Evolutionary conservation across 1,140 invertebrate genomes (phyloP).

Genomic region (Apis florea): DNA sequence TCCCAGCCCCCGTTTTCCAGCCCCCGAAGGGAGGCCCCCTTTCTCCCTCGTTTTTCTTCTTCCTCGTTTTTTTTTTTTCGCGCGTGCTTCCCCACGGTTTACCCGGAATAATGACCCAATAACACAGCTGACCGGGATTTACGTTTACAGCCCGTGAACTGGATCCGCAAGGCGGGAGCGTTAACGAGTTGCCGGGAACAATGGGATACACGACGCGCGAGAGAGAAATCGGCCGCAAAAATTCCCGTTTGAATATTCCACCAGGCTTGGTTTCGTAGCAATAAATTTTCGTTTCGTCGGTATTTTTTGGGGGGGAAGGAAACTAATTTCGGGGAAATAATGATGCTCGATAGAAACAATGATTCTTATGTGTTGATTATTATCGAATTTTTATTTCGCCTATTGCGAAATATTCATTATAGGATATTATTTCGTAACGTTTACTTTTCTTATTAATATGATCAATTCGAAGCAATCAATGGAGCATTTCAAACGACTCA

Average conservation of each 20-base stretch:
- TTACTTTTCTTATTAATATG: too few species aligned
- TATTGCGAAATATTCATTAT: too few species aligned
- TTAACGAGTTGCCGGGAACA: conserved; percentile 48
- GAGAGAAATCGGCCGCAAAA: conserved; percentile 21
- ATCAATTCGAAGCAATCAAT: too few species aligned
- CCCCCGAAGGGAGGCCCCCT: conserved; percentile 24
- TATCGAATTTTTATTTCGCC: too few species aligned
- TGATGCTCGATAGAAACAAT: too few species aligned
- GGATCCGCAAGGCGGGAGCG: conserved; percentile 29
- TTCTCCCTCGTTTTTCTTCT: conserved; percentile 34
- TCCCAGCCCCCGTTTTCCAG: conserved; percentile 18
- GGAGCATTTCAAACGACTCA: too few species aligned
- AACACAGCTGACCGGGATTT: conserved; percentile 52
- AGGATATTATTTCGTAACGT: too few species aligned
- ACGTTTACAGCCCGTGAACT: conserved; percentile 46
- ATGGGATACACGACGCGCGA: background rate
- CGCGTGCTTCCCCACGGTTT: conserved; percentile 39
- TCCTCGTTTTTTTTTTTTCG: conserved; percentile 28
- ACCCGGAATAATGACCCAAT: conserved; percentile 52
- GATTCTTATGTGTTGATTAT: too few species aligned
- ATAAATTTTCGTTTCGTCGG: too few species aligned
- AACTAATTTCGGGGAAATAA: too few species aligned
- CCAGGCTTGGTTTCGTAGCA: too few species aligned
- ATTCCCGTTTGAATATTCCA: background rate
- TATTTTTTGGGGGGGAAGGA: too few species aligned